These are phyloP conservation scores for Habropoda laboriosa DNA, from an alignment of 1,140 invertebrate species.

Conservation along the genomic window DNA sequence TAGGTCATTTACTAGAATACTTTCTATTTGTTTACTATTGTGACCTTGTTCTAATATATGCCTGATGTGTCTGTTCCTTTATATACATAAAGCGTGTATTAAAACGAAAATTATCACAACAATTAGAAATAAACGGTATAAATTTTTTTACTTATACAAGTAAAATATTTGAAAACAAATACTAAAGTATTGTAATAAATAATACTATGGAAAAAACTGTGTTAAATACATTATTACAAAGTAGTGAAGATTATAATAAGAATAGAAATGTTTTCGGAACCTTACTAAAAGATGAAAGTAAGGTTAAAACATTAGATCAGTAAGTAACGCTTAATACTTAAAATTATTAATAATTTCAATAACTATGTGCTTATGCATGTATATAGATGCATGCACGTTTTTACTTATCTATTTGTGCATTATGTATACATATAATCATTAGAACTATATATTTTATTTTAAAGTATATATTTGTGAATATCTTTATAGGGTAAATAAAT, in stretches of 20 bases:
- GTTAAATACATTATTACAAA: neutral
- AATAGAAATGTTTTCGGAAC: neutral
- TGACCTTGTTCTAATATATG: neutral
- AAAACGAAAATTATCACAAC: neutral
- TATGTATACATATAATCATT: no score
- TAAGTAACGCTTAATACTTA: constrained; percentile 10
- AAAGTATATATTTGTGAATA: neutral
- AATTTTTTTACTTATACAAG: neutral
- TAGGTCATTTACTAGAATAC: neutral
- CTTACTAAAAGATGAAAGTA: neutral
- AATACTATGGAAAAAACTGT: neutral
- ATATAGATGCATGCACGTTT: no score
- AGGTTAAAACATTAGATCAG: neutral
- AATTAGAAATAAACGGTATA: no score
- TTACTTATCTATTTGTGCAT: no score
- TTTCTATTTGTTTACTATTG: neutral
- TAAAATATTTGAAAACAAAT: constrained; percentile 5
- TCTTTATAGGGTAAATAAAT: neutral
- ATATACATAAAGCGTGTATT: neutral
- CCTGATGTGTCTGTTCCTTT: neutral
- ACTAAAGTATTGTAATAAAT: neutral
- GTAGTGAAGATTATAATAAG: neutral
- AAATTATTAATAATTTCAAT: neutral
- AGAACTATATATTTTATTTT: neutral
- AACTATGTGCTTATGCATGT: no score